Percentiles rank a stretch among this genome's conserved stretches.
These are phyloP conservation scores for Boulengeromyrus knoepffleri DNA, from an alignment of 2,113 vertebrate species.

Conservation along the genomic window DNA sequence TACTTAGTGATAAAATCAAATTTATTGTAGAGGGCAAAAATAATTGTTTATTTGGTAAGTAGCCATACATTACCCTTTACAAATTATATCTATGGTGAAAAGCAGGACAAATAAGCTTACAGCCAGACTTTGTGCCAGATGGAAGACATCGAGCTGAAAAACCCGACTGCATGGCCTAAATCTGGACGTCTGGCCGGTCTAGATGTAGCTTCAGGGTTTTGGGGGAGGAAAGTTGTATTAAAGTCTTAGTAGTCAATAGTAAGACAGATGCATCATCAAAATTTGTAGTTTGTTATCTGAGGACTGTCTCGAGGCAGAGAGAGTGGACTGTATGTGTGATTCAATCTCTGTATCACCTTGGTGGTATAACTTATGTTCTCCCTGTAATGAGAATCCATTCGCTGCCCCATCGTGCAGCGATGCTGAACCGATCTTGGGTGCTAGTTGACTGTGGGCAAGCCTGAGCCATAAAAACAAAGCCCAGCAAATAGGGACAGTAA, in stretches of 20 bases:
- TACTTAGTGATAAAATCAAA: neutral
- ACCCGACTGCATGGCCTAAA: neutral
- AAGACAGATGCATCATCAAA: slow-evolving; percentile 1
- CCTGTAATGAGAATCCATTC: slow-evolving; percentile 23
- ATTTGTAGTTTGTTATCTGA: slow-evolving; percentile 13
- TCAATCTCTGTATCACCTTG: slow-evolving; percentile 25
- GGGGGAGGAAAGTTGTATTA: neutral
- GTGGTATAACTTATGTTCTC: slow-evolving; percentile 22
- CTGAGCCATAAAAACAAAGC: slow-evolving; percentile 16
- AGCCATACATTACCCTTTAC: neutral
- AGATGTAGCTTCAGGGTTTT: slow-evolving; percentile 18
- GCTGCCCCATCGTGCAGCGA: slow-evolving; percentile 8
- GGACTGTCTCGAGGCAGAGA: slow-evolving; percentile 1
- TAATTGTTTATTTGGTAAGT: neutral
- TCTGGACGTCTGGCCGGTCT: neutral
- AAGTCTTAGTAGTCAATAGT: slow-evolving; percentile 3
- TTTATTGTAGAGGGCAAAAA: neutral
- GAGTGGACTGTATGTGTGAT: slow-evolving; percentile 11
- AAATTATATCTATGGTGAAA: neutral
- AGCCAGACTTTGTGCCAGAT: neutral
- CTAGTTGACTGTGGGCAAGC: slow-evolving; percentile 13
- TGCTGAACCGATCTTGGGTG: slow-evolving; percentile 11
- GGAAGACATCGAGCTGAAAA: neutral
- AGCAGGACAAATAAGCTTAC: neutral
- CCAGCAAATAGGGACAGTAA: slow-evolving; percentile 29